Base-by-base conservation (phyloP, 2,113 vertebrate genomes). In the Felis chaus region DNA sequence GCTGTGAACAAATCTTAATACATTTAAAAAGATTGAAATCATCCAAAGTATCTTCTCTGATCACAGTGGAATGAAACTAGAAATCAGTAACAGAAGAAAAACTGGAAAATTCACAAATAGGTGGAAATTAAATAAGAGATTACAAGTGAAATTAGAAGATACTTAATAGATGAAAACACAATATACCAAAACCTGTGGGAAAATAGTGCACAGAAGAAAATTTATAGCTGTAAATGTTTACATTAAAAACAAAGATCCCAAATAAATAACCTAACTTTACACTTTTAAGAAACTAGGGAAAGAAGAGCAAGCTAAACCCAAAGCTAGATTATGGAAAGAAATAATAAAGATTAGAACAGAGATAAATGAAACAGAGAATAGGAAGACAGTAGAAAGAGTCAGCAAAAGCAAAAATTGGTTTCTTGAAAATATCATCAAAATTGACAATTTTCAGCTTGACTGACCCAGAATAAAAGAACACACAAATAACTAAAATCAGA, bases 351-450 rank as follows among this genome's bases (percentile, higher is more conserved):
- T 85, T 71, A 92, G 27, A 87, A 21, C 69, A 79, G 12, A 69
- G 33, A 53, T 71, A 53, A 94, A 91, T 66, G 33, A 93, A 85
- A 61, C 55, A 83, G 31, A 73, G n/a, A 66, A 76, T 39, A 93
- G 57, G 25, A 53, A 78, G 85, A 33, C 23, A 66, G 18, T 84
- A 84, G 55, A 69, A 16, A 83, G 36, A 94, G 69, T 73, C 53
- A 53, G 39, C 15, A 48, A 84, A 88, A 7, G 18, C 66, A 69
- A 81, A 66, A 74, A n/a, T 71, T 61, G 48, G 7, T 79, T 80
- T 8, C 36, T 96, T 76, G 31, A 93, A 96, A 96, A 74, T 73
- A 55, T 27, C 41, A 66, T 69, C 29, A 87, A 57, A 96, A 92
- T 45, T 82, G 83, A 74, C 27, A 71, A 61, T 25, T 27, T 87